A percentile compares a stretch with the other conserved stretches of the same genome.
Conservation (phyloP, 2,797 vertebrate genomes). For the Strix occidentalis region DNA sequence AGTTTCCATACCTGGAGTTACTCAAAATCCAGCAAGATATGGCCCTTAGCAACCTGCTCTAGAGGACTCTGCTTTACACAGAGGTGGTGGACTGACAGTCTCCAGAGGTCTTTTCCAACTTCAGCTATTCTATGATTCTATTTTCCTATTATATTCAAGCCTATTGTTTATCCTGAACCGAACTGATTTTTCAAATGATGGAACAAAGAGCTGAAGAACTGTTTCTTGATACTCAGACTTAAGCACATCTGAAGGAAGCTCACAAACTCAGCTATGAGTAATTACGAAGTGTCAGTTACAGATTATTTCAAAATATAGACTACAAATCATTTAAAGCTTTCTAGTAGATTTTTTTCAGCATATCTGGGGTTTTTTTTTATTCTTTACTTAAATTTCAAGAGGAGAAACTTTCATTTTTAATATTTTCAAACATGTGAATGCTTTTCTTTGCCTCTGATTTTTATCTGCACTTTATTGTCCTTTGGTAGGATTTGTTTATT, state of each 20-base stretch:
- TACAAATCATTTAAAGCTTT: neutral
- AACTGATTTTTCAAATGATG: neutral
- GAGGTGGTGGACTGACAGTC: neutral
- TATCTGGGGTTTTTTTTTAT: neutral
- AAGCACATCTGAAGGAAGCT: neutral
- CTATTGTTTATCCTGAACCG: neutral
- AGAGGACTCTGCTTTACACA: neutral
- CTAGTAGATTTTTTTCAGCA: neutral
- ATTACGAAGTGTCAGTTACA: neutral
- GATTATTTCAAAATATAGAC: neutral
- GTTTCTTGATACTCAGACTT: neutral
- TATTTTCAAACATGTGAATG: neutral
- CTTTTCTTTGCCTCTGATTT: neutral
- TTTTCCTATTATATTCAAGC: neutral
- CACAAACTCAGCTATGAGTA: neutral
- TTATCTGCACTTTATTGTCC: neutral
- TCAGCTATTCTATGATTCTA: neutral
- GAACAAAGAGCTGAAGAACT: neutral
- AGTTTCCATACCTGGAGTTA: neutral
- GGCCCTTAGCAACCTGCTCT: neutral
- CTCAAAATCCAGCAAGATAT: neutral
- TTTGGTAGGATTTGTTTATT: neutral
- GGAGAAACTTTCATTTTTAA: neutral
- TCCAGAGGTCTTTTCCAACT: neutral
- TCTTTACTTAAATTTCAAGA: neutral